A percentile compares a stretch with the other conserved stretches of the same genome.
Evolutionary conservation across 2,113 vertebrate genomes (phyloP).

Genomic region (Hydropotes inermis): DNA sequence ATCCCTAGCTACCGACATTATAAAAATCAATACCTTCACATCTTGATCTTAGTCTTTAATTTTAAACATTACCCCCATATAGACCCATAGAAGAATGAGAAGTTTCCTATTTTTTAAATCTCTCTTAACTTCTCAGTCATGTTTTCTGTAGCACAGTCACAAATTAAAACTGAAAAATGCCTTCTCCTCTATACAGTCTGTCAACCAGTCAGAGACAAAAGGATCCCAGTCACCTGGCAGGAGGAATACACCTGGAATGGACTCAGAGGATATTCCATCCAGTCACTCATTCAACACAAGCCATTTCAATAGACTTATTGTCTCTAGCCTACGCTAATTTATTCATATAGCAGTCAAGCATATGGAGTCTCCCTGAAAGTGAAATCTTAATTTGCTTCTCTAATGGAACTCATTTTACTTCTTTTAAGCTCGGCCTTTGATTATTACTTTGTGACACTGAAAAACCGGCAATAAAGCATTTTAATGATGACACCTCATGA

Average conservation of each 20-base stretch:
- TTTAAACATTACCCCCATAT: background rate
- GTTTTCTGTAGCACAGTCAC: background rate
- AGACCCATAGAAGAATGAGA: background rate
- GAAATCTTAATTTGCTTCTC: conserved; percentile 62
- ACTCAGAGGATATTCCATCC: background rate
- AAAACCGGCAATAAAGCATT: background rate
- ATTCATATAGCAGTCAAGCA: conserved; percentile 26
- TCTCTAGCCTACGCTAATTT: background rate
- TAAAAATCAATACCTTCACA: background rate
- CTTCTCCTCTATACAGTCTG: background rate
- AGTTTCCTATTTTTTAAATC: background rate
- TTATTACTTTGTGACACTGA: conserved; percentile 11
- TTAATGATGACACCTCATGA: background rate
- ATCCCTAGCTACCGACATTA: background rate
- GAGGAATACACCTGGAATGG: background rate
- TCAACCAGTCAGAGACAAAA: background rate
- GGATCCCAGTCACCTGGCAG: background rate
- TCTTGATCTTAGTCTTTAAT: background rate
- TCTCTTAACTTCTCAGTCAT: background rate
- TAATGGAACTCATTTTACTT: conserved; percentile 27
- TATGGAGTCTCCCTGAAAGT: conserved; percentile 25
- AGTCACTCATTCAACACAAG: background rate
- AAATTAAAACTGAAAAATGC: background rate
- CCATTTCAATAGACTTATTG: background rate
- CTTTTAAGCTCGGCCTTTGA: conserved; percentile 34